A percentile compares a stretch with the other conserved stretches of the same genome.
Evolutionary conservation across 2,113 vertebrate species (phyloP).

Genomic region (Austrofundulus limnaeus): DNA sequence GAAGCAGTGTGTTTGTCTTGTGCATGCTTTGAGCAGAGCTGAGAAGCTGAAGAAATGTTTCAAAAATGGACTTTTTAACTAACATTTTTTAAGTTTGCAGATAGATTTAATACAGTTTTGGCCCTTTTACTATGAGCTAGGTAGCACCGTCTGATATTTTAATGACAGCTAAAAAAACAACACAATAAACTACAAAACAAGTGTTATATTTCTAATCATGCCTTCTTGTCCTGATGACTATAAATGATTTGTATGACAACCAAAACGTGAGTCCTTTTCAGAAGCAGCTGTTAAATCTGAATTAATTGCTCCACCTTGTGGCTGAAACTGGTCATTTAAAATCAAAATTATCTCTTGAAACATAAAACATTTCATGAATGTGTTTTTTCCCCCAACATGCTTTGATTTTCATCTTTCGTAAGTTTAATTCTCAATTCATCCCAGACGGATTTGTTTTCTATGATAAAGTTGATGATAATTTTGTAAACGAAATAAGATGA

Average conservation of each 20-base stretch:
- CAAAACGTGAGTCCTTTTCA: neutral
- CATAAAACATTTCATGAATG: neutral
- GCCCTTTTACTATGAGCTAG: neutral
- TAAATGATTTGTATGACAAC: neutral
- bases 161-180: conserved; percentile 20
- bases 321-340: neutral
- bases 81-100: conserved; percentile 4
- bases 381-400: neutral
- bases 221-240: neutral
- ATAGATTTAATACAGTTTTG: neutral
- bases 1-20: conserved; percentile 3
- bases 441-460: neutral
- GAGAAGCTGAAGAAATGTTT: conserved; percentile 2
- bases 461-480: neutral
- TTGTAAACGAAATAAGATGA: neutral
- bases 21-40: conserved; percentile 29
- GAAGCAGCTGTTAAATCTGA: neutral
- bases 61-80: neutral
- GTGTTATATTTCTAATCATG: conserved; percentile 32
- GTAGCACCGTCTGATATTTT: conserved; percentile 12
- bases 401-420: conserved; percentile 1
- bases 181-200: neutral
- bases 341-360: neutral
- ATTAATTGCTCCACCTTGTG: conserved; percentile 54
- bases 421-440: neutral